phyloP scores from a whole-genome alignment of 2,888 invertebrate genomes.

The Dendrolimus pini region DNA sequence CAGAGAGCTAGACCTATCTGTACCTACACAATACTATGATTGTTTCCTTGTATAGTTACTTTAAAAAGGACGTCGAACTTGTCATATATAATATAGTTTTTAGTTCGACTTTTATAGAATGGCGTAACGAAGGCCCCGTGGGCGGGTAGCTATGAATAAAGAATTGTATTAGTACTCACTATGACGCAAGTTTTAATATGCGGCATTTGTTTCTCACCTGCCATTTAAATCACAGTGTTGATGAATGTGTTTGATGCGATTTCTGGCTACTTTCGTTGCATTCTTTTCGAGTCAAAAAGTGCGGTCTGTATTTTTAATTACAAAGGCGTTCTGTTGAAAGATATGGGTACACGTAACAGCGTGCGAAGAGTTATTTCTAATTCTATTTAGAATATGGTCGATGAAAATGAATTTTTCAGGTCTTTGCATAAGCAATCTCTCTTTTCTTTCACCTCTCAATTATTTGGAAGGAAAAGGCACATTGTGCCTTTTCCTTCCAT shows the following conservation, averaged over 20 bases:
- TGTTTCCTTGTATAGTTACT: no score
- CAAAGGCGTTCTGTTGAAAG: no score
- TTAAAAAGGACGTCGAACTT: neutral
- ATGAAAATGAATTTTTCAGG: no score
- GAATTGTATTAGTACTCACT: neutral
- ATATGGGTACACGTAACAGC: no score
- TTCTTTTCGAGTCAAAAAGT: neutral
- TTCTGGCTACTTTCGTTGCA: neutral
- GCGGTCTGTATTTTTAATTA: neutral
- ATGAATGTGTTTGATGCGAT: neutral
- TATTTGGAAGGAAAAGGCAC: no score
- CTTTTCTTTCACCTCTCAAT: no score
- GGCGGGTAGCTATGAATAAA: neutral
- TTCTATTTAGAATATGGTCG: no score
- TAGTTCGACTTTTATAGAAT: neutral
- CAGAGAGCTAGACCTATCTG: no score
- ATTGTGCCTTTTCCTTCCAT: no score
- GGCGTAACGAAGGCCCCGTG: neutral
- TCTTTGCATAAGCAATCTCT: no score
- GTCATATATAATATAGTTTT: neutral
- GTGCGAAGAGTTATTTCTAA: no score
- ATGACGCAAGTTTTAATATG: neutral
- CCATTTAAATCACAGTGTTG: neutral
- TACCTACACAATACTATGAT: no score
- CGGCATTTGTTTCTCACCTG: neutral